phyloP scores from a whole-genome alignment of 1,140 invertebrate genomes.

The Trachymyrmex septentrionalis region DNA sequence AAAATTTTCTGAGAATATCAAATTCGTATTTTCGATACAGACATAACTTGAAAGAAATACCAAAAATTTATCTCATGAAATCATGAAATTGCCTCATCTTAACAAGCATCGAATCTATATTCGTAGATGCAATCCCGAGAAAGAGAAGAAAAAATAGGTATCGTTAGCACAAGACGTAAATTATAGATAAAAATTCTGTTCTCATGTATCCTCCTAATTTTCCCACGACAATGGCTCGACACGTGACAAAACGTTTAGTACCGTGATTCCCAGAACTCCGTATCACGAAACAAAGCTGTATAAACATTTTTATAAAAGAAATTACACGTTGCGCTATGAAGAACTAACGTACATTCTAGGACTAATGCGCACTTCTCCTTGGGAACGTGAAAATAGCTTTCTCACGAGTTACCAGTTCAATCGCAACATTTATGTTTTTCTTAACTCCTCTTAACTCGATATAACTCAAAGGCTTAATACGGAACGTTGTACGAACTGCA shows the following conservation, averaged over 20 bases:
- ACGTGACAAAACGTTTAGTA: constrained; percentile 45
- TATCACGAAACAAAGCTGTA: constrained; percentile 57
- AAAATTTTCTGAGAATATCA: neutral
- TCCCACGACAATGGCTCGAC: constrained; percentile 21
- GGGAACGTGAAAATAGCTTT: constrained; percentile 56
- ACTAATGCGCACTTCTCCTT: neutral
- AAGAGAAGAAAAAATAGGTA: neutral
- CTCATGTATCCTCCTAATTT: constrained; percentile 9
- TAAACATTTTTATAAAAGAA: constrained; percentile 41
- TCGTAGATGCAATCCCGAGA: neutral
- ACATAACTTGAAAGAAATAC: neutral
- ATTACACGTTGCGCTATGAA: constrained; percentile 28
- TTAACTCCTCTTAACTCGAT: constrained; percentile 12
- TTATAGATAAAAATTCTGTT: neutral
- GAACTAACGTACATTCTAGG: constrained; percentile 61
- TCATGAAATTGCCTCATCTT: too few species aligned
- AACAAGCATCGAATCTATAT: constrained; percentile 12
- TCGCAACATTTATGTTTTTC: constrained; percentile 52
- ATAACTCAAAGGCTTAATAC: neutral
- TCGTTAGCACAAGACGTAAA: constrained; percentile 8
- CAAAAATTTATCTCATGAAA: neutral
- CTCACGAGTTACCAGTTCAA: constrained; percentile 61
- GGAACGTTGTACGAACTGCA: neutral
- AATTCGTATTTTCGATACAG: neutral
- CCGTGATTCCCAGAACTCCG: constrained; percentile 55